Evolutionary conservation across 2,888 invertebrate genomes (phyloP).

Genomic region (Stenolophus ochropezus): DNA sequence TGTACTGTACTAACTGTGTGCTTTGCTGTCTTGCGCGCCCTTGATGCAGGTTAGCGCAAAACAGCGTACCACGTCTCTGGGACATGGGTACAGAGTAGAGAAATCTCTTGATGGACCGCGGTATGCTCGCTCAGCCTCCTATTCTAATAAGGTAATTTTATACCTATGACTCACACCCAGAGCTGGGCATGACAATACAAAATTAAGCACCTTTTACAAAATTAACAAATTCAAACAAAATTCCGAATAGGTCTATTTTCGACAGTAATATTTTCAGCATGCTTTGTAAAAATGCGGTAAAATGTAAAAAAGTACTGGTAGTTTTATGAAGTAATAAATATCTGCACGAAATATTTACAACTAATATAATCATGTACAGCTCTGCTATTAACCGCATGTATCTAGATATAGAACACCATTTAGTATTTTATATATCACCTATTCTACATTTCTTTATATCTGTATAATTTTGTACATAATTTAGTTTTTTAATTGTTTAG

Average conservation of each 20-base stretch:
- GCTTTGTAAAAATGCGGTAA: neutral
- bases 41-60: conserved; percentile 72
- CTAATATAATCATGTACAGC: conserved; percentile 30
- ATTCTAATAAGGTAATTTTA: conserved; percentile 58
- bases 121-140: conserved; percentile 68
- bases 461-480: neutral
- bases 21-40: conserved; percentile 67
- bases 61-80: conserved; percentile 71
- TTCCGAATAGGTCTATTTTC: neutral
- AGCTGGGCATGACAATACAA: conserved; percentile 25
- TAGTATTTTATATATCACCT: conserved; percentile 2
- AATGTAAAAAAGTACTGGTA: neutral
- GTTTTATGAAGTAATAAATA: neutral
- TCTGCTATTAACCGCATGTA: conserved; percentile 38
- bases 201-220: neutral
- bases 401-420: conserved; percentile 30
- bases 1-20: conserved; percentile 62
- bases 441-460: neutral
- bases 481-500: neutral
- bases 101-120: conserved; percentile 74
- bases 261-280: neutral
- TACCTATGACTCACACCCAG: conserved; percentile 28
- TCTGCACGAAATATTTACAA: neutral
- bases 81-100: conserved; percentile 74
- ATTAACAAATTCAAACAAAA: neutral